These are phyloP conservation scores for Pelobates fuscus DNA, from an alignment of 2,113 vertebrate genomes.

Conservation along the genomic window DNA sequence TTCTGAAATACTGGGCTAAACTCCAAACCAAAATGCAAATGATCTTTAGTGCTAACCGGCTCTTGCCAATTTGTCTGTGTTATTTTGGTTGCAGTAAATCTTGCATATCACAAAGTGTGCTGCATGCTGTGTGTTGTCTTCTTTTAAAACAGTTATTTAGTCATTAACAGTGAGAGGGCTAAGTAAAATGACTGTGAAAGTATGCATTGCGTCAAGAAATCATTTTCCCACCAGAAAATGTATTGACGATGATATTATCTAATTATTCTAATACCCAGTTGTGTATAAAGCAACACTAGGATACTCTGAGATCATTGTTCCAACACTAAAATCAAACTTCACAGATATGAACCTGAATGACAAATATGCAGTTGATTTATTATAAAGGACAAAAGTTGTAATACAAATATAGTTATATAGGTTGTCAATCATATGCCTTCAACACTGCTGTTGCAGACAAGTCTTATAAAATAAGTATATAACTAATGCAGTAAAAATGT, in stretches of 20 bases:
- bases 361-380: too few species aligned
- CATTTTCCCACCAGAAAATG: conserved; percentile 2
- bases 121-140: conserved; percentile 25
- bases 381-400: too few species aligned
- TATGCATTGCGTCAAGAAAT: conserved; percentile 7
- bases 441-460: too few species aligned
- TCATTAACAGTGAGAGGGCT: conserved; percentile 21
- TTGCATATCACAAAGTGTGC: conserved; percentile 17
- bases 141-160: conserved; percentile 29
- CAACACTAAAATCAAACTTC: too few species aligned
- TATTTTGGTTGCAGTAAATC: conserved; percentile 34
- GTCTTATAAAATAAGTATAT: too few species aligned
- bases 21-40: conserved; percentile 39
- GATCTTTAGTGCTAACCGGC: conserved; percentile 1
- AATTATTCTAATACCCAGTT: background rate
- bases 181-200: conserved; percentile 3
- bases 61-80: conserved; percentile 28
- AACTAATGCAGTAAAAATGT: too few species aligned
- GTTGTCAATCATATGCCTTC: too few species aligned
- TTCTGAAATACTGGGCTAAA: conserved; percentile 14
- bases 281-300: too few species aligned
- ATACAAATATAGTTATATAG: too few species aligned
- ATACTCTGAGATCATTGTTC: too few species aligned
- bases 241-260: conserved; percentile 7
- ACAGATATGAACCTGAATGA: too few species aligned